Evolutionary conservation across 1,140 invertebrate genomes (phyloP), one percentile per base, ranked within the genome.

Genomic region (Temnothorax curvispinosus): DNA sequence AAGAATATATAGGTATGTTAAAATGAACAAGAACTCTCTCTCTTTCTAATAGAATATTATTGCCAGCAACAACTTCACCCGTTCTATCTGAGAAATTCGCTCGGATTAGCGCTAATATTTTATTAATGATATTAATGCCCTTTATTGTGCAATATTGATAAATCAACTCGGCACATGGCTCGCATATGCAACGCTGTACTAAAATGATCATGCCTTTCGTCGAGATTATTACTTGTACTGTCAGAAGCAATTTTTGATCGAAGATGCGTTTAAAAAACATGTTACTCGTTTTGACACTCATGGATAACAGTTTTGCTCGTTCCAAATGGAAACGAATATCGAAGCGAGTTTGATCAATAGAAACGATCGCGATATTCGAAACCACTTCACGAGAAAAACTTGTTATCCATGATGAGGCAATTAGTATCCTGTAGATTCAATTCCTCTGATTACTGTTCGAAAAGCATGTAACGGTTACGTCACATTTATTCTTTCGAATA

Each of bases 261-360:
- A 71, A 56, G 50, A 71, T 44, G 9, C 47, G 35, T 50, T 35
- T 75, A 47, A 75, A 84, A 84, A 60, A 84, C 41, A 44, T 47
- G 54, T 74, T 58, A 82, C 27, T 75, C 80, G 80, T 75, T 84
- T 84, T 84, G 69, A 84, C 69, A 84, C 32, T 47, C n/a, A 52
- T 35, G 58, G 80, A 84, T 81, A 44, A 56, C 56, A 74, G 32
- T 84, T 74, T 62, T n/a, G 35, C 15, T 71, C 64, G 32, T 54
- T 47, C 2, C 44, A n/a, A 27, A 50, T 38, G 15, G 47, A 47
- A 54, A 3, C 65, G 13, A 60, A 74, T 47, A 74, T 47, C 9
- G 27, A 38, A 60, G 11, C 13, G 54, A 74, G 3, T 74, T 84
- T 84, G 80, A 84, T 81, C 64, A 8, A 41, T 60, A 52, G 41